Percentiles rank a stretch among this genome's conserved stretches.
These are phyloP conservation scores for Battus philenor DNA, from an alignment of 1,140 invertebrate genomes.

Conservation along the genomic window DNA sequence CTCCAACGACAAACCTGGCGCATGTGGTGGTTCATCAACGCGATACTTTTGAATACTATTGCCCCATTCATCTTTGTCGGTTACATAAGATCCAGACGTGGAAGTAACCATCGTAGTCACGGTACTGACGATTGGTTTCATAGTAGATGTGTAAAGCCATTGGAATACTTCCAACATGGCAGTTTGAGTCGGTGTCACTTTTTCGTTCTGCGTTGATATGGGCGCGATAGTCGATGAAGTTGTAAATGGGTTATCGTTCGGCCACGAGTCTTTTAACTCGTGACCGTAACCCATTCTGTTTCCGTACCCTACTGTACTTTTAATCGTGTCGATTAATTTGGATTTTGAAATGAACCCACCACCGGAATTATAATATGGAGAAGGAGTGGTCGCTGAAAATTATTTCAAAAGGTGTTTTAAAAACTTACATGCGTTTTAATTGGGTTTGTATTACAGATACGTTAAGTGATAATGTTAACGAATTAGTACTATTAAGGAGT, in stretches of 20 bases:
- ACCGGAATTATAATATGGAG: slow-evolving; percentile 59
- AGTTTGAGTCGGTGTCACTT: slow-evolving; percentile 65
- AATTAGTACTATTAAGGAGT: slow-evolving; percentile 10
- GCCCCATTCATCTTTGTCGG: slow-evolving; percentile 63
- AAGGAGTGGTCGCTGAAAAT: slow-evolving; percentile 68
- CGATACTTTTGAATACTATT: slow-evolving; percentile 68
- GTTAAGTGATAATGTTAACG: slow-evolving; percentile 9
- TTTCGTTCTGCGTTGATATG: slow-evolving; percentile 55
- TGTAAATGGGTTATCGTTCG: slow-evolving; percentile 72
- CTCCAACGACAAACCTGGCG: slow-evolving; percentile 70
- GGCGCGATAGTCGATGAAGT: slow-evolving; percentile 63
- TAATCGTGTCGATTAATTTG: slow-evolving; percentile 62
- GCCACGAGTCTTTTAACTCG: slow-evolving; percentile 62
- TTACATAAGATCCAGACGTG: slow-evolving; percentile 42
- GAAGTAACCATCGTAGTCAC: slow-evolving; percentile 50
- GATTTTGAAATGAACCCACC: slow-evolving; percentile 58
- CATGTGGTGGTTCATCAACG: slow-evolving; percentile 71
- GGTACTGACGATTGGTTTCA: slow-evolving; percentile 65
- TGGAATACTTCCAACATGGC: slow-evolving; percentile 75
- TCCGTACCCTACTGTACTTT: slow-evolving; percentile 65
- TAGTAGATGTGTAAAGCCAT: slow-evolving; percentile 66
- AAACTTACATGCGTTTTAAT: slow-evolving; percentile 50
- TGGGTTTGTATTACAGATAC: slow-evolving; percentile 17
- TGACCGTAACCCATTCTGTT: slow-evolving; percentile 43
- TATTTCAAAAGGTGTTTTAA: slow-evolving; percentile 50